Evolutionary conservation across 1,140 invertebrate species (phyloP).

Genomic region (Anthonomus grandis): DNA sequence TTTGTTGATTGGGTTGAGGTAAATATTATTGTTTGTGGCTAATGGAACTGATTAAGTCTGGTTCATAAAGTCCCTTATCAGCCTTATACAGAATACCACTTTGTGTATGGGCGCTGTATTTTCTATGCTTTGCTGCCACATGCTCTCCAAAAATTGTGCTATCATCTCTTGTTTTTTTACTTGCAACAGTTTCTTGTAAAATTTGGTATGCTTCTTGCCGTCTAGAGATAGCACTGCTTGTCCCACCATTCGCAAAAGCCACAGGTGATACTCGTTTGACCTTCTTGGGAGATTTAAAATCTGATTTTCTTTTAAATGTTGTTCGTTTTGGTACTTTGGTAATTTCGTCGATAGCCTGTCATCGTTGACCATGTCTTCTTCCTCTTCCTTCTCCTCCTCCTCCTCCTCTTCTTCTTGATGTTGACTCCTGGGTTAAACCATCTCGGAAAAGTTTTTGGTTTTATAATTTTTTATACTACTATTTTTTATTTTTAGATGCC

Average conservation of each 20-base stretch:
- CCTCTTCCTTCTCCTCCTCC: slow-evolving; percentile 7
- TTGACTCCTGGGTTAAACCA: slow-evolving; percentile 17
- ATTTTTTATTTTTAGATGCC: slow-evolving; percentile 23
- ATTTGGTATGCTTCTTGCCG: slow-evolving; percentile 4
- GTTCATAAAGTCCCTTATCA: no score
- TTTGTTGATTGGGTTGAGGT: slow-evolving; percentile 10
- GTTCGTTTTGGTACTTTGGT: slow-evolving; percentile 12
- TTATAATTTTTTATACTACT: slow-evolving; percentile 45
- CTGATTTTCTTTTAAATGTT: slow-evolving; percentile 9
- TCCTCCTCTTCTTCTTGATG: slow-evolving; percentile 3
- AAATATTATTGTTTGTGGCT: slow-evolving; percentile 12
- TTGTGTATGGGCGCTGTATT: slow-evolving; percentile 7
- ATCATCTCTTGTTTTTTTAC: slow-evolving; percentile 13
- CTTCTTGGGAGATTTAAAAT: no score
- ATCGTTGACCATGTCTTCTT: slow-evolving; percentile 6
- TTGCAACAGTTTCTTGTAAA: no score
- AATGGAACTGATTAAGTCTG: slow-evolving; percentile 12
- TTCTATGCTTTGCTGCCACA: no score
- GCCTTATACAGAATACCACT: slow-evolving; percentile 11
- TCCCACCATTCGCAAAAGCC: slow-evolving; percentile 3
- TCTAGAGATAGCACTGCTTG: slow-evolving; percentile 9
- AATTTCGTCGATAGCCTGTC: no score
- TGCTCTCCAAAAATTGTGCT: no score
- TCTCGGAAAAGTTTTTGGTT: no score
- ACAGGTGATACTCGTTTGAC: slow-evolving; percentile 2